A percentile compares a stretch with the other conserved stretches of the same genome.
Evolutionary conservation across 2,888 invertebrate genomes (phyloP).

Genomic region (Onthophagus sagittarius): DNA sequence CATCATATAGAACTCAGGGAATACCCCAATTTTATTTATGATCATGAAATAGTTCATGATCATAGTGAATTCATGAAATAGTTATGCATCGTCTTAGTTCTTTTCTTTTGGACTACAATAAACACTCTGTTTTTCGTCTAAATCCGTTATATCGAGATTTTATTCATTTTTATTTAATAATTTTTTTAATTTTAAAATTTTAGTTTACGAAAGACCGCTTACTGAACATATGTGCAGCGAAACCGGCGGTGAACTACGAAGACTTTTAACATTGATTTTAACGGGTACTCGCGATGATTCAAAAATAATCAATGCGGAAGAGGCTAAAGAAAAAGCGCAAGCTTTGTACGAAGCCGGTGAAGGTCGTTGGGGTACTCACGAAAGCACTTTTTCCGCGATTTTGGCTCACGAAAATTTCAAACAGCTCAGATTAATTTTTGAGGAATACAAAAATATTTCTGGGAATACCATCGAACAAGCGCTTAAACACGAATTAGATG

Average conservation of each 20-base stretch:
- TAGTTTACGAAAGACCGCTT: conserved; percentile 65
- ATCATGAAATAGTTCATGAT: too few species aligned
- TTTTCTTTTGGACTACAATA: too few species aligned
- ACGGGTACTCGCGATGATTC: conserved; percentile 66
- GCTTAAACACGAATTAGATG: conserved; percentile 62
- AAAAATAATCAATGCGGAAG: conserved; percentile 56
- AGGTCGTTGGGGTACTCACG: conserved; percentile 68
- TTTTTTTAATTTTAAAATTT: conserved; percentile 22
- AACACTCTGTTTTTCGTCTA: too few species aligned
- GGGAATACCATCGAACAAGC: conserved; percentile 73
- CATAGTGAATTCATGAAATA: too few species aligned
- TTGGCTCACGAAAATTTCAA: conserved; percentile 71
- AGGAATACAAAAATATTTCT: conserved; percentile 69
- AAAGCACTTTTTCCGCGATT: conserved; percentile 68
- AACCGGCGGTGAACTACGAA: conserved; percentile 73
- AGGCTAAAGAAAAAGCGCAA: conserved; percentile 70
- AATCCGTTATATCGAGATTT: too few species aligned
- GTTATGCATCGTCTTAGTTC: too few species aligned
- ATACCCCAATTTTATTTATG: too few species aligned
- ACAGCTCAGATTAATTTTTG: conserved; percentile 65
- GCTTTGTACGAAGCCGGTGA: conserved; percentile 68
- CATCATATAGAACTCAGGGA: too few species aligned
- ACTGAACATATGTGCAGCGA: conserved; percentile 74
- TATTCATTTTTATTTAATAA: too few species aligned
- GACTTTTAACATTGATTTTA: conserved; percentile 68